These are phyloP conservation scores for Oceanodroma tethys DNA, from an alignment of 2,113 vertebrate genomes.

Conservation along the genomic window DNA sequence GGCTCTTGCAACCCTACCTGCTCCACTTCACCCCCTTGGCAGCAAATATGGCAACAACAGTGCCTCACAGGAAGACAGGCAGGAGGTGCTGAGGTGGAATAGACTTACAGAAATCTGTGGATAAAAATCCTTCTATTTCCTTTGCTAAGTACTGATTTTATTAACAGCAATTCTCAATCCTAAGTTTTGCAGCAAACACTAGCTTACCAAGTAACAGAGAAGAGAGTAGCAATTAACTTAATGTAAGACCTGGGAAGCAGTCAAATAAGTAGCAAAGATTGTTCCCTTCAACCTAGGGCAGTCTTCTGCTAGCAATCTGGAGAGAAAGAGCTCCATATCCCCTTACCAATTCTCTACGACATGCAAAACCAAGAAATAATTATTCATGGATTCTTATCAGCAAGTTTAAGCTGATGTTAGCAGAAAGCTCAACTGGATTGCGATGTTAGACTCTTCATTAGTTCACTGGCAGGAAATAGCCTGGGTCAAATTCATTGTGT, in stretches of 20 bases:
- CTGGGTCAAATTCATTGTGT: neutral
- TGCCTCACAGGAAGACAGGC: neutral
- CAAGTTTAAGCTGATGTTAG: constrained; percentile 15
- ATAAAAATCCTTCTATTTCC: neutral
- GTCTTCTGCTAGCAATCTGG: neutral
- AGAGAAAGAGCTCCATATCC: constrained; percentile 1
- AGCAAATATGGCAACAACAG: neutral
- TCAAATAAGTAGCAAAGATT: neutral
- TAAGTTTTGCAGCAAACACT: neutral
- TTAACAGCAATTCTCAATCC: neutral
- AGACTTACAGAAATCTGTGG: neutral
- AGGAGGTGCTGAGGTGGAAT: neutral
- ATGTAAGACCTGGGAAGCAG: neutral
- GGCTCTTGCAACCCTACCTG: neutral
- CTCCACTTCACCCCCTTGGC: neutral
- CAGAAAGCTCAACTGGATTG: neutral
- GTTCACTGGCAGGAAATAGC: neutral
- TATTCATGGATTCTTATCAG: no score
- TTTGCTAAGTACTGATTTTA: neutral
- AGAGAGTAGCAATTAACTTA: neutral
- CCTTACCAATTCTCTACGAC: neutral
- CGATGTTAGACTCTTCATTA: neutral
- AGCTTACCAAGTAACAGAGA: neutral
- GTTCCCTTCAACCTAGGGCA: neutral
- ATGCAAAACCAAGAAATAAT: neutral